These are phyloP conservation scores for Cichladusa arquata DNA, from an alignment of 2,113 vertebrate genomes.

Conservation along the genomic window DNA sequence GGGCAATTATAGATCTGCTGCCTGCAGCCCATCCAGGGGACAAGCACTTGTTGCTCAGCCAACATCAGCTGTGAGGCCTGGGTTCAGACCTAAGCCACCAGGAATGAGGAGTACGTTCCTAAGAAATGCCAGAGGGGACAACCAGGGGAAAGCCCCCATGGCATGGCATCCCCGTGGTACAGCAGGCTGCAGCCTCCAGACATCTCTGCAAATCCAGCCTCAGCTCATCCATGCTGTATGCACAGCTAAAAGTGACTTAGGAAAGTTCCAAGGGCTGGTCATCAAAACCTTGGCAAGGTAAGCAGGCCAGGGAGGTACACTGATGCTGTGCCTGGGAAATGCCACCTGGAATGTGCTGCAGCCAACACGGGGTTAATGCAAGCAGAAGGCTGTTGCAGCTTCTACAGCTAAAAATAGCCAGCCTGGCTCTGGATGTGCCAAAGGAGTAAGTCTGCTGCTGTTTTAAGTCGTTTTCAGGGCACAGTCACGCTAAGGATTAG, in stretches of 20 bases:
- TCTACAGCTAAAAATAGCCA: slow-evolving; percentile 27
- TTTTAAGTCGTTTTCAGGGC: slow-evolving; percentile 43
- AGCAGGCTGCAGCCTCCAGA: background rate
- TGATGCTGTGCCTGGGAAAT: background rate
- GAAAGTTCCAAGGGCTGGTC: background rate
- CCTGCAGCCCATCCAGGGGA: background rate
- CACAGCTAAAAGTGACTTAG: background rate
- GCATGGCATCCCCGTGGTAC: background rate
- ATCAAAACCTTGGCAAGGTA: background rate
- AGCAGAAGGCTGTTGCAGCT: background rate
- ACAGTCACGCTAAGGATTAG: background rate
- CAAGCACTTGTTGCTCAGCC: background rate
- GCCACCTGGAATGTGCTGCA: background rate
- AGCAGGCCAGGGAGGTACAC: background rate
- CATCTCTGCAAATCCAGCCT: background rate
- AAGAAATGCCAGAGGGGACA: background rate
- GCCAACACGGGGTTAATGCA: background rate
- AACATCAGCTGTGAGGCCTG: slow-evolving; percentile 30
- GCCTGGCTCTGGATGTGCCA: background rate
- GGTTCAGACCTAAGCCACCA: slow-evolving; percentile 29
- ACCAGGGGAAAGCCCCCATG: background rate
- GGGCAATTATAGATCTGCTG: slow-evolving; percentile 39
- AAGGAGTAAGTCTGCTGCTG: slow-evolving; percentile 22
- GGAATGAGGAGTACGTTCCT: background rate
- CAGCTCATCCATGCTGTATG: background rate